Conservation (phyloP, 2,113 vertebrate genomes). For the Rhynchomys soricoides region DNA sequence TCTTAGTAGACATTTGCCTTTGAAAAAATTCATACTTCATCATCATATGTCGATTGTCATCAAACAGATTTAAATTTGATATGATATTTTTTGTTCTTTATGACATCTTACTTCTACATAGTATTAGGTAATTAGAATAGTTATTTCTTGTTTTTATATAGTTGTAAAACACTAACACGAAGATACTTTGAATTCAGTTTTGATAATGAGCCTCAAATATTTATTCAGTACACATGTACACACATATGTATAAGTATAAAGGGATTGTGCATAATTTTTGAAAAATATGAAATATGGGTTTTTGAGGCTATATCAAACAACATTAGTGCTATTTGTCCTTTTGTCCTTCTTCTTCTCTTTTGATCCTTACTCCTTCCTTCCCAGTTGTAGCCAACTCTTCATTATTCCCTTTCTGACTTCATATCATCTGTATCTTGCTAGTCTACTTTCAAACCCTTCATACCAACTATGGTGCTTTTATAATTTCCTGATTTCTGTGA, state of each 20-base stretch:
- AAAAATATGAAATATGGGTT: not conserved
- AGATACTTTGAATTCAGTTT: not conserved
- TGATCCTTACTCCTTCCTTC: not conserved
- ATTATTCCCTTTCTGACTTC: not conserved
- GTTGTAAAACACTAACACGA: not conserved
- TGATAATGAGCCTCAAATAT: not conserved
- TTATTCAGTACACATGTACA: not conserved
- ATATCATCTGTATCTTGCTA: not conserved
- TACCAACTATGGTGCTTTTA: too few species aligned
- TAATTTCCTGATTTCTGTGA: not conserved
- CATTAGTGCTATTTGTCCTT: not conserved
- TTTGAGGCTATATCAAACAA: not conserved
- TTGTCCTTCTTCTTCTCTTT: not conserved
- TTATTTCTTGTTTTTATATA: not conserved
- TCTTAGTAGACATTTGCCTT: not conserved
- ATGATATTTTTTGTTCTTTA: not conserved
- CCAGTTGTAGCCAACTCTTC: not conserved
- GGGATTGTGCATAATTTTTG: not conserved
- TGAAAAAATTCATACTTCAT: not conserved
- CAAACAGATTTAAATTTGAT: not conserved
- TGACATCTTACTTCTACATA: not conserved
- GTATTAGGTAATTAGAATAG: not conserved
- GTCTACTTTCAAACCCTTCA: not conserved
- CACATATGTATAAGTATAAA: fast-evolving
- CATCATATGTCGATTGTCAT: not conserved